Base-by-base conservation (phyloP, 2,888 invertebrate species). In the Tridacna gigas region DNA sequence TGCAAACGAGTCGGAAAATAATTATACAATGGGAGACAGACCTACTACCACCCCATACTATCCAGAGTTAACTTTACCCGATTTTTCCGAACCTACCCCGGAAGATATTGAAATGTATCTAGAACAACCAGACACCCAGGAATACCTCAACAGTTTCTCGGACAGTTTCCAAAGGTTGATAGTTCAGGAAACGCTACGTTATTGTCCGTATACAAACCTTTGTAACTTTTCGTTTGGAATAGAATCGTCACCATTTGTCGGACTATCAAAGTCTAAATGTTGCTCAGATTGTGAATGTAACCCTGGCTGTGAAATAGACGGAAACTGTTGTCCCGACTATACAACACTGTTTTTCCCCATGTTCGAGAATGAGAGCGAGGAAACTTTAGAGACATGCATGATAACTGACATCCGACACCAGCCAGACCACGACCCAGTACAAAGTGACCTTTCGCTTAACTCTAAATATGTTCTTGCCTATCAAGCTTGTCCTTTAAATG, bases 171-270 rank as follows among this genome's bases (percentile, higher is more conserved):
- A 71, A 18, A 71, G 71, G 51, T 26, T 47, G n/a, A 12, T 71
- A n/a, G 45, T 71, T 0, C n/a, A 71, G 22, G 51, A 51, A 45
- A 71, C 71, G 22, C 18, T 71, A 25, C 71, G 71, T 18, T 51
- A 71, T 26, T 71, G 71, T 51, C 71, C 71, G 0, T 71, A 71
- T 22, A 51, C 51, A 7, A 15, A 51, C 3, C 26, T 71, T 22
- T 71, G 71, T 26, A 71, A 71, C 26, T 71, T 71, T 51, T 25
- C 71, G 25, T 47, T 71, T 15, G 71, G 71, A 7, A 12, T 71
- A 22, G 26, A 12, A 13, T 22, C 51, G 15, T 45, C 51, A 51
- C 26, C 71, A 18, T 12, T 51, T 12, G 51, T n/a, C 4, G 25
- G 45, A 18, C 45, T 45, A 5, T 12, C 9, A 4, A 12, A 25